Evolutionary conservation across 2,113 vertebrate species (phyloP).

Genomic region (Noctilio leporinus): DNA sequence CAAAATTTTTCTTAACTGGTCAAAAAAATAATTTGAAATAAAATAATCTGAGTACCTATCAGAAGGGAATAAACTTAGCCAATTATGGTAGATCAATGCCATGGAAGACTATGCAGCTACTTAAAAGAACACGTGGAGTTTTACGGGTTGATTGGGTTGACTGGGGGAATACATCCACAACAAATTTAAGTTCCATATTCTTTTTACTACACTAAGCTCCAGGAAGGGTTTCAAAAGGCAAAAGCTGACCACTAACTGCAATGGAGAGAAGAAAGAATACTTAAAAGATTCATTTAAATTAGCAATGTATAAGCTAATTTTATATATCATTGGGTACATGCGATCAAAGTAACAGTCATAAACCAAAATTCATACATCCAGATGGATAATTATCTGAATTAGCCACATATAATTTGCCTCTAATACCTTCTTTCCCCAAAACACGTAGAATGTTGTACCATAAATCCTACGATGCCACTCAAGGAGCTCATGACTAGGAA

Average conservation of each 20-base stretch:
- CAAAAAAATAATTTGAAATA: neutral
- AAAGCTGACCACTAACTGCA: neutral
- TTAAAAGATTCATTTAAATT: neutral
- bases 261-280: neutral
- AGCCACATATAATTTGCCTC: neutral
- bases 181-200: neutral
- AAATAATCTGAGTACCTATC: neutral
- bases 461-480: neutral
- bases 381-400: neutral
- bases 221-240: neutral
- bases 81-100: neutral
- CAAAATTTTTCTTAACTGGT: neutral
- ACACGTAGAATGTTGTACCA: neutral
- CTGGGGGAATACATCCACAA: neutral
- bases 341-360: neutral
- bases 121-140: neutral
- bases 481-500: neutral
- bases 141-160: neutral
- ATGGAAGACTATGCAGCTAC: neutral
- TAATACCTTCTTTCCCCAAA: neutral
- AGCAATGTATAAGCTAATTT: neutral
- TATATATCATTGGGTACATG: neutral
- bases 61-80: neutral
- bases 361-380: neutral
- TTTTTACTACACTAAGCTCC: neutral